These are phyloP conservation scores for Leptoteleia sp. DNA, from an alignment of 1,140 invertebrate species.

Conservation along the genomic window DNA sequence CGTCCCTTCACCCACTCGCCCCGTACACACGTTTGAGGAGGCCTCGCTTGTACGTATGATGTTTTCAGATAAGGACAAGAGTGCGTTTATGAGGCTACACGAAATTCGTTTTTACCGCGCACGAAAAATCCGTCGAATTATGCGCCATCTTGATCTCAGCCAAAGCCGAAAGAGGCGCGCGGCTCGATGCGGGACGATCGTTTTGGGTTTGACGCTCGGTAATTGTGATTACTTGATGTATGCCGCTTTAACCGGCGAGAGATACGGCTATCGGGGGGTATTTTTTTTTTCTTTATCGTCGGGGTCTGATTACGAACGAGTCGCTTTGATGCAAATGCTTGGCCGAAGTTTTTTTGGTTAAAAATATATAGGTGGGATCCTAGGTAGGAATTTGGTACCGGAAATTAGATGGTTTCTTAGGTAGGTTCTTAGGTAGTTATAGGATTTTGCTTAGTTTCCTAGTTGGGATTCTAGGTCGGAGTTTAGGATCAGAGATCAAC, in stretches of 20 bases:
- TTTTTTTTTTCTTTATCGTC: constrained; percentile 3
- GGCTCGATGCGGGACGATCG: not conserved
- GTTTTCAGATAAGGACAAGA: constrained; percentile 59
- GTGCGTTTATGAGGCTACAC: constrained; percentile 59
- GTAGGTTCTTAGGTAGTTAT: too few relatives aligned
- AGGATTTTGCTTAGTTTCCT: too few relatives aligned
- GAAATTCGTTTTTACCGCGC: constrained; percentile 55
- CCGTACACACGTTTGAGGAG: constrained; percentile 40
- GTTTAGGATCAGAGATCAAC: too few relatives aligned
- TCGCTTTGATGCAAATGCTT: constrained; percentile 11
- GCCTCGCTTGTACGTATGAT: constrained; percentile 54
- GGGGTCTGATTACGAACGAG: not conserved
- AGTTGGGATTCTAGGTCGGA: too few relatives aligned
- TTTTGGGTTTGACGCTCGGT: too few relatives aligned
- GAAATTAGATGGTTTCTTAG: too few relatives aligned
- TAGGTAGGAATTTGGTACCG: too few relatives aligned
- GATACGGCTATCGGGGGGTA: not conserved
- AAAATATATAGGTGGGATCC: too few relatives aligned
- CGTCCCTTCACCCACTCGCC: too few relatives aligned
- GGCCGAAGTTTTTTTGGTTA: too few relatives aligned
- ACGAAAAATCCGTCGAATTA: constrained; percentile 42
- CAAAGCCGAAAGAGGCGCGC: not conserved
- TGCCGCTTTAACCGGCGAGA: too few relatives aligned
- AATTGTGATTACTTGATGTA: not conserved
- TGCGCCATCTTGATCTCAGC: constrained; percentile 14